These are phyloP conservation scores for Agrochola lychnidis DNA, from an alignment of 2,888 invertebrate species.

Conservation along the genomic window DNA sequence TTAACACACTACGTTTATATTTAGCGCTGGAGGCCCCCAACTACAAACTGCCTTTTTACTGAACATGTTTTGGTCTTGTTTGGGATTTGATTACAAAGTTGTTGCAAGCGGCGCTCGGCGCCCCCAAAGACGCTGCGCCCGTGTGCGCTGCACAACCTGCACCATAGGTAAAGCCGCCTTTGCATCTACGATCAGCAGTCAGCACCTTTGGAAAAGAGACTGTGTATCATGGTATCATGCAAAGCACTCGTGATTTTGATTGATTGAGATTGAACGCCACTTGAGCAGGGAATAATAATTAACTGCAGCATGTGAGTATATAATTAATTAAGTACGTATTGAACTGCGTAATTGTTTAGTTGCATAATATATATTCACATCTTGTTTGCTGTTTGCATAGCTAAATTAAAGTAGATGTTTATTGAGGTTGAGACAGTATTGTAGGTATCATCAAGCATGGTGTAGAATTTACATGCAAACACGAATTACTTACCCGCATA, in stretches of 20 bases:
- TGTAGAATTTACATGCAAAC: constrained; percentile 1
- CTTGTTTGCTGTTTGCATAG: constrained; percentile 9
- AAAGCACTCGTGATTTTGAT: background rate
- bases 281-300: background rate
- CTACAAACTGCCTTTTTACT: too few species aligned
- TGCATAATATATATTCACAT: background rate
- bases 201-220: background rate
- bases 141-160: too few species aligned
- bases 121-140: too few species aligned
- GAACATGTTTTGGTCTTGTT: too few species aligned
- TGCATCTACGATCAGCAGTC: too few species aligned
- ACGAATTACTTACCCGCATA: background rate
- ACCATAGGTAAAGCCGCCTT: too few species aligned
- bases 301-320: background rate
- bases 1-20: too few species aligned
- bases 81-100: too few species aligned
- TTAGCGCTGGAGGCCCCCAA: too few species aligned
- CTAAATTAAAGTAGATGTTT: background rate
- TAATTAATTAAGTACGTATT: background rate
- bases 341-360: background rate
- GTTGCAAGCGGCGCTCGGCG: too few species aligned
- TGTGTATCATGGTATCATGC: background rate
- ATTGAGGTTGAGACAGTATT: background rate
- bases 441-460: background rate
- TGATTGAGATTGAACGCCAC: background rate